phyloP scores from a whole-genome alignment of 2,888 invertebrate genomes.

The Spilosoma lubricipeda region DNA sequence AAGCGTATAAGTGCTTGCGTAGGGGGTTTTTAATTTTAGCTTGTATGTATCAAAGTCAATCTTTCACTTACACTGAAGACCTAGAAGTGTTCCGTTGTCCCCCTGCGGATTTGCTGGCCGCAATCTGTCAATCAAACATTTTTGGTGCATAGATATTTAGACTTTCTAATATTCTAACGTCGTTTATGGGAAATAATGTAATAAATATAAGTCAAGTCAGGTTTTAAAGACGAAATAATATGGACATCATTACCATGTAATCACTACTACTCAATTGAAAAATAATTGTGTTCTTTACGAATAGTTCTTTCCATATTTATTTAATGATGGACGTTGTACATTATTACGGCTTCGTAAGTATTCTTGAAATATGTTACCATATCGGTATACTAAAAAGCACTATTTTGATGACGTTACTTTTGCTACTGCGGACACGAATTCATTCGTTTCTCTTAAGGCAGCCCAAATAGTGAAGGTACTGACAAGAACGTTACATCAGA shows the following conservation, averaged over 20 bases:
- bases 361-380: neutral
- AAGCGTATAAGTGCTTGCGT: no score
- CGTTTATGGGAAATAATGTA: neutral
- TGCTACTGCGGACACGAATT: neutral
- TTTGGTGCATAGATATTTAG: constrained; percentile 19
- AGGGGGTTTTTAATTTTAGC: no score
- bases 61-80: constrained; percentile 23
- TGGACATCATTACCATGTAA: neutral
- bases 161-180: neutral
- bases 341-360: neutral
- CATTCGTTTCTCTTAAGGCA: neutral
- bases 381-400: neutral
- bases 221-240: neutral
- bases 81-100: constrained; percentile 20
- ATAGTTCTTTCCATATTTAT: neutral
- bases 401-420: neutral
- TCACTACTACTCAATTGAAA: neutral
- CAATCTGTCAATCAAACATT: constrained; percentile 25
- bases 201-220: neutral
- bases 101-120: constrained; percentile 29
- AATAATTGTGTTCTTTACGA: neutral
- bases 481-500: neutral
- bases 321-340: neutral
- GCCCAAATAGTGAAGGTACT: neutral
- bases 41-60: constrained; percentile 14